A percentile compares a stretch with the other conserved stretches of the same genome.
Evolutionary conservation across 1,140 invertebrate species (phyloP).

Genomic region (Harlomillsia oculata): DNA sequence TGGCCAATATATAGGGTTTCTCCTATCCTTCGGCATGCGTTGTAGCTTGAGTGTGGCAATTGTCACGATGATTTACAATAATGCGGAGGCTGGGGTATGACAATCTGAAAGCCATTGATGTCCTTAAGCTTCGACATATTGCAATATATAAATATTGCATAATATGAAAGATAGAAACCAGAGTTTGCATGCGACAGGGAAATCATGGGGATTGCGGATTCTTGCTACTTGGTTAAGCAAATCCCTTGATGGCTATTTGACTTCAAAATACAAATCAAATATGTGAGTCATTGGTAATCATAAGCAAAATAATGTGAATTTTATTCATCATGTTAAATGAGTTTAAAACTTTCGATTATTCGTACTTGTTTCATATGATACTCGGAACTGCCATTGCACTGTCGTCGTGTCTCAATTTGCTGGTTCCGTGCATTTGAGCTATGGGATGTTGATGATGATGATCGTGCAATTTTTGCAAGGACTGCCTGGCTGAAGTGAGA

Average conservation of each 20-base stretch:
- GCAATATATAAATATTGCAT: neutral
- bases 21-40: slow-evolving; percentile 88
- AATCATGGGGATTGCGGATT: slow-evolving; percentile 81
- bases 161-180: slow-evolving; percentile 37
- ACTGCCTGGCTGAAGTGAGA: slow-evolving; percentile 86
- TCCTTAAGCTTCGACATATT: neutral
- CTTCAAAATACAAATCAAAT: slow-evolving; percentile 93
- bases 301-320: too few species aligned
- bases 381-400: slow-evolving; percentile 92
- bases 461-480: slow-evolving; percentile 86
- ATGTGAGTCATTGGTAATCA: slow-evolving; percentile 54
- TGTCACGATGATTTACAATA: slow-evolving; percentile 54
- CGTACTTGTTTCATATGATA: slow-evolving; percentile 49
- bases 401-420: slow-evolving; percentile 84
- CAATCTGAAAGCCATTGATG: neutral
- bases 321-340: too few species aligned
- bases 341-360: neutral
- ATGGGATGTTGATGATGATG: slow-evolving; percentile 71
- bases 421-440: slow-evolving; percentile 82
- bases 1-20: slow-evolving; percentile 77
- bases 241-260: slow-evolving; percentile 96
- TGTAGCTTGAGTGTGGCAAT: slow-evolving; percentile 96
- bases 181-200: slow-evolving; percentile 75
- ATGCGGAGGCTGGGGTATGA: slow-evolving; percentile 38
- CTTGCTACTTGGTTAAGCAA: slow-evolving; percentile 95